Evolutionary conservation across 2,888 invertebrate genomes (phyloP), one percentile per base, ranked within the genome.

Genomic region (Oscheius sp.): DNA sequence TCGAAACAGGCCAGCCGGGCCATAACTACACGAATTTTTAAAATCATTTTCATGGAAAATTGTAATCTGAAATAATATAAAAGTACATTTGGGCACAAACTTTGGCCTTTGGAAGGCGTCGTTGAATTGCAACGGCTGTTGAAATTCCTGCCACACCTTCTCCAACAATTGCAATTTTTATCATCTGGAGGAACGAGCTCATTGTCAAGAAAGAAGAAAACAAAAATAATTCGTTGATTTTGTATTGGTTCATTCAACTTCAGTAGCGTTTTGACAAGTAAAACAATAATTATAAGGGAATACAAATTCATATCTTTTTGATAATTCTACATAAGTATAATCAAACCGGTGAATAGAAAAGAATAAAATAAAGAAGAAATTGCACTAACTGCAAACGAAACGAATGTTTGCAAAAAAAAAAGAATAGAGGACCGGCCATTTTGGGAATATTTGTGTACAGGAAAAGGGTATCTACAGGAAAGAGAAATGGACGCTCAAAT

Each of bases 1-100:
- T 0, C 87, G 76, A 55, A 87, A 87, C 2, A 87, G 74, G 5
- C 87, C 87, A 13, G 86, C 87, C 21, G 87, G 87, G 0, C 87
- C 87, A 52, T 70, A 83, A 66, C 82, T 82, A 71, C 85, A 85
- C 2, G 83, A 79, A 9, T 86, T 66, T 18, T 81, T 82, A 63
- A 87, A 86, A 5, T 79, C 76, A 0, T 76, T 69, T 58, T 85
- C 84, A 18, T 69, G 68, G 63, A 84, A 78, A 13, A 87, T 68
- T 9, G 83, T 84, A 13, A 87, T 72, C 78, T 81, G 46, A 25
- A 53, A 5, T 27, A 41, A 53, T 12, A 18, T 27, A 35, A 49
- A 18, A 61, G 23, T 13, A 56, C n/a, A n/a, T n/a, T n/a, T n/a
- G n/a, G n/a, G n/a, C n/a, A 21, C 45, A n/a, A 56, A 84, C 83